phyloP scores from a whole-genome alignment of 2,797 vertebrate genomes.

The Melanotaenia parkinsoni region DNA sequence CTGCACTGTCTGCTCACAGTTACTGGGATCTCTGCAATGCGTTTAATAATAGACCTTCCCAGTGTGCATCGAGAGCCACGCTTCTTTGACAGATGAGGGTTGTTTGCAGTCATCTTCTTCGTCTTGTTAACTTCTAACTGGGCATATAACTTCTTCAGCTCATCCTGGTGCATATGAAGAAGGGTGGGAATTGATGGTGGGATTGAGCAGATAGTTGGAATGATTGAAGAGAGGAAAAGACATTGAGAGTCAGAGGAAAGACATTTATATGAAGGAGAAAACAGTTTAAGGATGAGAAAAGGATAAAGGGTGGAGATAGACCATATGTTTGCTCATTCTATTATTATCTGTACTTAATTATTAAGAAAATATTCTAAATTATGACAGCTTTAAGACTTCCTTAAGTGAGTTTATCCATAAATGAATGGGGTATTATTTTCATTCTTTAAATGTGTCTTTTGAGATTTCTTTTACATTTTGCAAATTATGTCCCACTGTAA shows the following conservation, averaged over 20 bases:
- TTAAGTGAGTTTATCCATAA: constrained; percentile 37
- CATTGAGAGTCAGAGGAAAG: constrained; percentile 56
- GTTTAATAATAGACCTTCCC: constrained; percentile 87
- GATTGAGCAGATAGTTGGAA: constrained; percentile 51
- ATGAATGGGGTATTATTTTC: constrained; percentile 50
- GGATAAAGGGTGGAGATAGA: constrained; percentile 58
- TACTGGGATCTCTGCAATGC: constrained; percentile 86
- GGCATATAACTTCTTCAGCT: constrained; percentile 94
- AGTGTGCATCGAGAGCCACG: constrained; percentile 84
- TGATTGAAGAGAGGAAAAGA: constrained; percentile 48
- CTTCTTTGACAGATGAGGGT: constrained; percentile 93
- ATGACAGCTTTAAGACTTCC: constrained; percentile 41
- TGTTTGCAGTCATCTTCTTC: constrained; percentile 91
- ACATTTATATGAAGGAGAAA: constrained; percentile 34
- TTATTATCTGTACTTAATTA: constrained; percentile 15
- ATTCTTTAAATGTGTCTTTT: constrained; percentile 43
- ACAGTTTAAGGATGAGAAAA: constrained; percentile 42
- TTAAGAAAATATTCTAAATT: constrained; percentile 48
- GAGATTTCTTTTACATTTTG: constrained; percentile 41
- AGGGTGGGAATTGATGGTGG: constrained; percentile 45
- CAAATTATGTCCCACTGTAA: constrained; percentile 27
- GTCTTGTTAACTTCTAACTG: constrained; percentile 93
- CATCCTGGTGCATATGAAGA: constrained; percentile 84
- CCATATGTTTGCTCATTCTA: constrained; percentile 41
- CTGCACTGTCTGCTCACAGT: constrained; percentile 83